phyloP scores from a whole-genome alignment of 2,888 invertebrate genomes.

The Ectemnius lituratus region DNA sequence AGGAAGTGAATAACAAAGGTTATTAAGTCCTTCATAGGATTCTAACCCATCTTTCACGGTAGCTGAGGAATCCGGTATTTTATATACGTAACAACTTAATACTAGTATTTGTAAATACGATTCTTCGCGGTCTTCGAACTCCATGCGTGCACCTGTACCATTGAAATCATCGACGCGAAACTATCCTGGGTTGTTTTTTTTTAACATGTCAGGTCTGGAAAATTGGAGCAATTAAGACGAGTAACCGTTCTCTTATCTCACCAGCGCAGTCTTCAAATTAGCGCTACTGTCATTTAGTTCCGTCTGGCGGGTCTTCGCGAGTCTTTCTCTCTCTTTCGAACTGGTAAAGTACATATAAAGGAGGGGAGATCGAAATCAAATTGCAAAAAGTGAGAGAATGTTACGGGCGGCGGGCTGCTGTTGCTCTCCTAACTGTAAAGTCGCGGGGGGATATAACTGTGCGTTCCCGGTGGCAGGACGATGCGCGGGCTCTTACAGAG shows the following conservation, averaged over 20 bases:
- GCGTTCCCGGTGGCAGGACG: constrained; percentile 41
- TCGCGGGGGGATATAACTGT: constrained; percentile 59
- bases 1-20: no score
- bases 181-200: no score
- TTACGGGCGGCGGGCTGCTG: constrained; percentile 1
- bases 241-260: background rate
- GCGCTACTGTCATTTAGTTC: background rate
- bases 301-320: background rate
- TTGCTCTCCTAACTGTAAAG: constrained; percentile 69
- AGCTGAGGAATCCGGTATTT: no score
- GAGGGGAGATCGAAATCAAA: constrained; percentile 27
- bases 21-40: no score
- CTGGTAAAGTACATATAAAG: constrained; percentile 21
- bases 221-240: background rate
- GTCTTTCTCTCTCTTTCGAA: background rate
- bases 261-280: background rate
- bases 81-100: no score
- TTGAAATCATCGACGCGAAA: no score
- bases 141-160: no score
- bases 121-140: no score
- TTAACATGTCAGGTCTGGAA: no score
- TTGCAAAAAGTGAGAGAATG: constrained; percentile 30
- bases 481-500: constrained; percentile 54
- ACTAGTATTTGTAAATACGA: no score
- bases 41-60: no score